phyloP scores from a whole-genome alignment of 1,140 invertebrate genomes.

The Trichonephila clavipes region DNA sequence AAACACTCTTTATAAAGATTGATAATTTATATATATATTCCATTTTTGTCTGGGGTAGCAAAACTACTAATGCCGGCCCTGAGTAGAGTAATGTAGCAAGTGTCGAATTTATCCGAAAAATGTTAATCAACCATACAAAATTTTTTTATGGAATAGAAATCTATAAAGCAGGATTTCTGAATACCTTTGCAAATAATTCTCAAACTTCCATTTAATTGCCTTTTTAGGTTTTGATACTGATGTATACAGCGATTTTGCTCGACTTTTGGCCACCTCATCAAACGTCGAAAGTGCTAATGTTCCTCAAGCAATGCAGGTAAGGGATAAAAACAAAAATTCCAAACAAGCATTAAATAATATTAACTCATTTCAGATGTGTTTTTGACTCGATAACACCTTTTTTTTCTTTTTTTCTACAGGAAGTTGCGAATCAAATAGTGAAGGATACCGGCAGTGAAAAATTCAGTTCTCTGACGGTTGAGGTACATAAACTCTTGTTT shows the following conservation, averaged over 20 bases:
- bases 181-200: background rate
- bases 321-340: too few relatives aligned
- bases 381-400: too few relatives aligned
- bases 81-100: too few relatives aligned
- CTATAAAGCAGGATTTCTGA: too few relatives aligned
- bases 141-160: background rate
- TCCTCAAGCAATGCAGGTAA: slow-evolving; percentile 81
- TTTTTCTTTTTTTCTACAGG: slow-evolving; percentile 80
- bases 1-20: too few relatives aligned
- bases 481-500: background rate
- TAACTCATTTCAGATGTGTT: too few relatives aligned
- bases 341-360: too few relatives aligned
- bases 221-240: slow-evolving; percentile 80
- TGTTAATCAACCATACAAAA: background rate
- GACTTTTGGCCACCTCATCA: slow-evolving; percentile 85
- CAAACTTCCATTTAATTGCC: too few relatives aligned
- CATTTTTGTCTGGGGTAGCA: too few relatives aligned
- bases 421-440: slow-evolving; percentile 83
- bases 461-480: slow-evolving; percentile 80
- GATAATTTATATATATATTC: too few relatives aligned
- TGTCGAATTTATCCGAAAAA: too few relatives aligned
- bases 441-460: slow-evolving; percentile 82
- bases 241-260: slow-evolving; percentile 85
- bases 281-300: slow-evolving; percentile 88
- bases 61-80: too few relatives aligned